These are phyloP conservation scores for Glyphotaelius pellucidus DNA, from an alignment of 2,888 invertebrate species.

Conservation along the genomic window DNA sequence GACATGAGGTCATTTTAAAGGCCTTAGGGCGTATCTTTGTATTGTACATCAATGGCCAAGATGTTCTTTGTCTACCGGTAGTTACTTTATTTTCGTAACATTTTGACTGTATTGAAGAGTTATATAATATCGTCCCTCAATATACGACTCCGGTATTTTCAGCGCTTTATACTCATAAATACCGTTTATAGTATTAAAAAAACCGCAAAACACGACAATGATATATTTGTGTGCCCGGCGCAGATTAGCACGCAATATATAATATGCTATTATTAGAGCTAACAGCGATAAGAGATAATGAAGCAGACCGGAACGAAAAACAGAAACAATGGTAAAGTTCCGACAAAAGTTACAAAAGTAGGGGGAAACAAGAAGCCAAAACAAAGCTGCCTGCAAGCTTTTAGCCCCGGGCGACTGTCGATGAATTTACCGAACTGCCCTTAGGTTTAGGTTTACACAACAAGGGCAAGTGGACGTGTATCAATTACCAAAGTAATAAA, in stretches of 20 bases:
- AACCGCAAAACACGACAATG: neutral
- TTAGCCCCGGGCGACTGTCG: neutral
- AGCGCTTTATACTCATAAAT: neutral
- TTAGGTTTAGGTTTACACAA: constrained; percentile 16
- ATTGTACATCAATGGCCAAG: no score
- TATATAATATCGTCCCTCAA: neutral
- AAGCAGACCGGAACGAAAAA: constrained; percentile 26
- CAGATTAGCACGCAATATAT: constrained; percentile 22
- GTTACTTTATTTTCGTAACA: neutral
- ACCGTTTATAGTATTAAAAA: neutral
- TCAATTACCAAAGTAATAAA: constrained; percentile 32
- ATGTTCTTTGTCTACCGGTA: no score
- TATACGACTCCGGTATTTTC: neutral
- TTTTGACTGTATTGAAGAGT: neutral
- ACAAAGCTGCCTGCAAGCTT: neutral
- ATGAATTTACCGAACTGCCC: constrained; percentile 17
- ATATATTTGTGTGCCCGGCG: neutral
- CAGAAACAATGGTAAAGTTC: constrained; percentile 4
- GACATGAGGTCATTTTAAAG: no score
- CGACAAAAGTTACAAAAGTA: constrained; percentile 23
- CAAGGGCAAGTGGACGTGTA: constrained; percentile 31
- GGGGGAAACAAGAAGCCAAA: constrained; percentile 31
- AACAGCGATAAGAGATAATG: constrained; percentile 24
- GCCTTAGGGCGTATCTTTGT: no score
- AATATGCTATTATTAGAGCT: constrained; percentile 3